These are phyloP conservation scores for Leptopilina myrica DNA, from an alignment of 2,888 invertebrate species.

Conservation along the genomic window DNA sequence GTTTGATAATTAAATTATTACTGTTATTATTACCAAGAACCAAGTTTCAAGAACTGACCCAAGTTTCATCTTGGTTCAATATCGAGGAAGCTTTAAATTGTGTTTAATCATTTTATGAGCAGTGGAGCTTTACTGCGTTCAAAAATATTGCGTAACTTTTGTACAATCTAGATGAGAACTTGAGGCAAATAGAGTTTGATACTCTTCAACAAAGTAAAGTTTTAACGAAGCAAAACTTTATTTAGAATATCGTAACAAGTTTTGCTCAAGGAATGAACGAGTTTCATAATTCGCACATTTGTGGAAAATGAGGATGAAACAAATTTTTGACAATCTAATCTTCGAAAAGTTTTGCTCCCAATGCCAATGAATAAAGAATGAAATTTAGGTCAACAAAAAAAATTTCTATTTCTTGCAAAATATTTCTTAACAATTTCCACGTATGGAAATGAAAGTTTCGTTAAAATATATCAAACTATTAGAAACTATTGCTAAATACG, in stretches of 20 bases:
- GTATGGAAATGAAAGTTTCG: too few relatives aligned
- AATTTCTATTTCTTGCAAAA: too few relatives aligned
- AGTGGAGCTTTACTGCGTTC: background rate
- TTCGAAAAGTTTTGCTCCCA: too few relatives aligned
- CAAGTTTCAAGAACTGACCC: slow-evolving; percentile 4
- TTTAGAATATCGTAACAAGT: background rate
- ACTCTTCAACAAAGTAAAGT: slow-evolving; percentile 19
- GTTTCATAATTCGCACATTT: background rate
- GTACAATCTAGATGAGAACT: background rate
- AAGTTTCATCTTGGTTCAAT: slow-evolving; percentile 12
- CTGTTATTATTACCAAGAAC: background rate
- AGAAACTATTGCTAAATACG: too few relatives aligned
- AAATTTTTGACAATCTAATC: too few relatives aligned
- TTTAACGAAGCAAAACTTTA: slow-evolving; percentile 37
- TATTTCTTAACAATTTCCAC: too few relatives aligned
- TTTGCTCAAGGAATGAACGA: background rate
- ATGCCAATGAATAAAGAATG: too few relatives aligned
- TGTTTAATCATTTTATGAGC: slow-evolving; percentile 16
- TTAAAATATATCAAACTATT: too few relatives aligned
- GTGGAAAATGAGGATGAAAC: background rate
- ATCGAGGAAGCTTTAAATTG: background rate
- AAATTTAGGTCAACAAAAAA: too few relatives aligned
- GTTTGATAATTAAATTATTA: slow-evolving; percentile 10
- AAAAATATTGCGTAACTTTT: slow-evolving; percentile 27
- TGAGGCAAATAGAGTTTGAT: slow-evolving; percentile 30